These are phyloP conservation scores for Orchesella flavescens DNA, from an alignment of 2,888 invertebrate genomes.

Conservation along the genomic window DNA sequence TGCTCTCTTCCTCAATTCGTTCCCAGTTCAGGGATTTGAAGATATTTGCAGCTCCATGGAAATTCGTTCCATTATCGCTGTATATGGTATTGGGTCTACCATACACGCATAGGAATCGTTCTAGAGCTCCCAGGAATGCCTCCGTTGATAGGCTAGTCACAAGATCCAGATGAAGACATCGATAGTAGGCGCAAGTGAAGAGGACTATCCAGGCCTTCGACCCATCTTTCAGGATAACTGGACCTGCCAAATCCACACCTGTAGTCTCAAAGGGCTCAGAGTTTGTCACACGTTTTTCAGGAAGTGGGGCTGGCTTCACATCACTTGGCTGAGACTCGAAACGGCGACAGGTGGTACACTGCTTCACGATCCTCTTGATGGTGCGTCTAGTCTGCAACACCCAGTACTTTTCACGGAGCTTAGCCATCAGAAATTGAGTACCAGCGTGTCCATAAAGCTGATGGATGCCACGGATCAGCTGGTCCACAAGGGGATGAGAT, in stretches of 20 bases:
- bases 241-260: constrained; percentile 74
- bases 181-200: constrained; percentile 74
- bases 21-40: constrained; percentile 18
- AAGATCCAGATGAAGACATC: constrained; percentile 73
- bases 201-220: constrained; percentile 73
- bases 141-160: not conserved
- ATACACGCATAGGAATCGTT: not conserved
- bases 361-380: not conserved
- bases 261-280: constrained; percentile 63
- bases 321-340: not conserved
- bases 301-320: not conserved
- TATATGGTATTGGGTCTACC: not conserved
- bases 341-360: not conserved
- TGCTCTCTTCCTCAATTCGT: not conserved
- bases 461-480: constrained; percentile 10
- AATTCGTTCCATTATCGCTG: constrained; percentile 29
- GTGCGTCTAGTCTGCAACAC: not conserved
- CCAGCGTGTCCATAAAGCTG: constrained; percentile 17
- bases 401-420: constrained; percentile 12
- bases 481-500: not conserved
- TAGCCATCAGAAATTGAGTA: constrained; percentile 1
- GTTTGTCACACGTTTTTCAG: not conserved
- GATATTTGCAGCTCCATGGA: constrained; percentile 57
- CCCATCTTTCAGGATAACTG: constrained; percentile 72
- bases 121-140: not conserved